A percentile compares a stretch with the other conserved stretches of the same genome.
Evolutionary conservation across 2,888 invertebrate genomes (phyloP).

Genomic region (Apamea sordens): DNA sequence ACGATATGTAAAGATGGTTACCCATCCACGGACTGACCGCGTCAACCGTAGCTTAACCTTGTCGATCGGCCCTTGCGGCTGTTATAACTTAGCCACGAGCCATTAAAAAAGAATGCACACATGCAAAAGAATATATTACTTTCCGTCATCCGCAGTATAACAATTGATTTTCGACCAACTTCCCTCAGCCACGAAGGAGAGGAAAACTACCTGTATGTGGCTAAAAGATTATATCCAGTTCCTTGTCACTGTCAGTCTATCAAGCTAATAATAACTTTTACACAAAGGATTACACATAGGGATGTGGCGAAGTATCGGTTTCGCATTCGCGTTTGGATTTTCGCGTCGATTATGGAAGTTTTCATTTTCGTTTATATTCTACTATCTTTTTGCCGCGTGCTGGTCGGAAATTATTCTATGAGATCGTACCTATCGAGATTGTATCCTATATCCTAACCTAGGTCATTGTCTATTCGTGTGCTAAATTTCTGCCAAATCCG

Average conservation of each 20-base stretch:
- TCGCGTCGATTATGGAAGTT: neutral
- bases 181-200: constrained; percentile 5
- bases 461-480: neutral
- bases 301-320: constrained; percentile 6
- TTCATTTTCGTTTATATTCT: neutral
- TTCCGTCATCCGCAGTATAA: neutral
- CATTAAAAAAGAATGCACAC: too few relatives aligned
- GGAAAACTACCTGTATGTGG: constrained; percentile 48
- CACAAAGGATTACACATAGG: constrained; percentile 45
- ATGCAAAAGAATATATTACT: neutral
- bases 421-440: neutral
- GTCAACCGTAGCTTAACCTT: too few relatives aligned
- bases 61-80: too few relatives aligned
- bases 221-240: constrained; percentile 46
- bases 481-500: neutral
- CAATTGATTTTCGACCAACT: neutral
- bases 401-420: neutral
- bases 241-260: constrained; percentile 44
- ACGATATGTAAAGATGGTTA: too few relatives aligned
- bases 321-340: neutral
- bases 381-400: neutral
- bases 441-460: neutral
- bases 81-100: too few relatives aligned
- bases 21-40: too few relatives aligned
- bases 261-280: constrained; percentile 46